These are phyloP conservation scores for Scalopus aquaticus DNA, from an alignment of 2,113 vertebrate species.

Conservation along the genomic window DNA sequence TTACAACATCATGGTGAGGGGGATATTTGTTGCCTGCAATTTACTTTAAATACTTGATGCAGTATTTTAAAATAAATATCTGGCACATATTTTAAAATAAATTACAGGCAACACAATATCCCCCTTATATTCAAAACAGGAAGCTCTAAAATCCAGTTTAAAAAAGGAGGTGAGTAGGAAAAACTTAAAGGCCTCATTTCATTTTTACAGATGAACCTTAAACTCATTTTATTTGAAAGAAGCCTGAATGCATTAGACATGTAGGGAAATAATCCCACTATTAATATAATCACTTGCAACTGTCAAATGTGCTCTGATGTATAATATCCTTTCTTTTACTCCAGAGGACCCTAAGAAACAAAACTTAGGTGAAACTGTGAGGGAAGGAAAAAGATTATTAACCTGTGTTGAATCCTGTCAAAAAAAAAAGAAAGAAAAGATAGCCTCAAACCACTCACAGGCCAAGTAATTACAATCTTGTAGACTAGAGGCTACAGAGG, in stretches of 20 bases:
- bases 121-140: conserved; percentile 6
- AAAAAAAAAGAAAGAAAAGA: neutral
- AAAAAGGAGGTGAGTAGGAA: conserved; percentile 27
- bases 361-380: conserved; percentile 63
- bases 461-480: neutral
- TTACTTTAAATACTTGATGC: too few relatives aligned
- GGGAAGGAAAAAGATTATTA: conserved; percentile 42
- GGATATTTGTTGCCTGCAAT: too few relatives aligned
- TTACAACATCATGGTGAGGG: too few relatives aligned
- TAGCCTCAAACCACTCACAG: neutral
- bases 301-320: conserved; percentile 64
- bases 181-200: conserved; percentile 48
- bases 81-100: conserved; percentile 49
- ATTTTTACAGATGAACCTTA: conserved; percentile 62
- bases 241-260: conserved; percentile 68
- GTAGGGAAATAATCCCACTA: conserved; percentile 58
- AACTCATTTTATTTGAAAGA: conserved; percentile 63
- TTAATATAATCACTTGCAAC: conserved; percentile 69
- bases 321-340: conserved; percentile 54
- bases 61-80: too few relatives aligned
- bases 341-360: conserved; percentile 58
- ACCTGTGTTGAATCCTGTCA: conserved; percentile 6
- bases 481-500: neutral
- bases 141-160: conserved; percentile 34
- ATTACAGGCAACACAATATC: conserved; percentile 1